Conservation (phyloP, 2,113 vertebrate species). For the Megaptera novaeangliae region DNA sequence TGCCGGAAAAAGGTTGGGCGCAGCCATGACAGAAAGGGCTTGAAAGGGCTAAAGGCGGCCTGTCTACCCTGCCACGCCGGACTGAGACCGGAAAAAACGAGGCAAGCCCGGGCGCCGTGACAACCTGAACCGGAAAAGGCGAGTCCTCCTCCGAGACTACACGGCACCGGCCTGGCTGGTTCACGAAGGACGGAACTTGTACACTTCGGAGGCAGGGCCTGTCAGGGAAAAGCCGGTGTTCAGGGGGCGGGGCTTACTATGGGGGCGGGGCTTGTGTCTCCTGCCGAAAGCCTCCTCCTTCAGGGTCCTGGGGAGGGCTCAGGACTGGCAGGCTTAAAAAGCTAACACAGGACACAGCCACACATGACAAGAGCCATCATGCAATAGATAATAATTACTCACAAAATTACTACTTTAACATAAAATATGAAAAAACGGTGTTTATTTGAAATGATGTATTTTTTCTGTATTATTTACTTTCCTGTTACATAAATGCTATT, state of each 20-base stretch:
- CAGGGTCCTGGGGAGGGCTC: not conserved
- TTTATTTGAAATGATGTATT: not conserved
- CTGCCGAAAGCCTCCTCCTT: no score
- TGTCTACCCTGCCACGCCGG: not conserved
- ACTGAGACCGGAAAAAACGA: not conserved
- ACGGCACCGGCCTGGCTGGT: no score
- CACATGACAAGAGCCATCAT: not conserved
- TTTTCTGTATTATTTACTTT: not conserved
- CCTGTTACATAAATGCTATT: not conserved
- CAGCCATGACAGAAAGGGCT: not conserved
- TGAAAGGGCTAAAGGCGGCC: no score
- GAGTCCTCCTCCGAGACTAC: fast-evolving
- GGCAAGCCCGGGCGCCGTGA: not conserved
- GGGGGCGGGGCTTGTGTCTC: not conserved
- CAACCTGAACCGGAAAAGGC: not conserved
- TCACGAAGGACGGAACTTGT: not conserved
- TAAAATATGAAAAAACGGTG: not conserved
- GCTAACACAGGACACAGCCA: fast-evolving
- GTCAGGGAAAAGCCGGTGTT: fast-evolving
- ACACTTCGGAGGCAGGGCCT: fast-evolving
- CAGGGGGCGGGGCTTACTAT: fast-evolving
- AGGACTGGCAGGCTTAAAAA: fast-evolving
- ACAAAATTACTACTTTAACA: not conserved
- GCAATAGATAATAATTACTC: not conserved
- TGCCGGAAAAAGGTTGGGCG: not conserved